phyloP scores from a whole-genome alignment of 2,113 vertebrate species.

The Ptyas mucosa region DNA sequence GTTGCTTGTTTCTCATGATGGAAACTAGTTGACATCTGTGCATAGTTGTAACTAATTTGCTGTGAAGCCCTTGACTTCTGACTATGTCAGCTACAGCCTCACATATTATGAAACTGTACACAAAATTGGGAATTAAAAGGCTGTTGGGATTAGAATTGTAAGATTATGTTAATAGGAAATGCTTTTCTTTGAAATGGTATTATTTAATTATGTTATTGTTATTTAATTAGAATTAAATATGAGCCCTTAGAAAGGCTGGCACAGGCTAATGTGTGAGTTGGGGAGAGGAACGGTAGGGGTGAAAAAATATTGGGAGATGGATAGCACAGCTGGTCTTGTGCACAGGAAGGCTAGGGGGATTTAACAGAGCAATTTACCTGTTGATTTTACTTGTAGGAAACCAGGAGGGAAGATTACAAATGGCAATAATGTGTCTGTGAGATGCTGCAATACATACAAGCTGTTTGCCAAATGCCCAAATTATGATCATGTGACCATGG shows the following conservation, averaged over 20 bases:
- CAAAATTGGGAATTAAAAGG: neutral
- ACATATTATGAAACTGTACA: neutral
- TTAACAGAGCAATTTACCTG: neutral
- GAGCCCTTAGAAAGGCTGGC: no score
- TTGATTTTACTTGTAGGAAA: neutral
- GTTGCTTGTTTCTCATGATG: neutral
- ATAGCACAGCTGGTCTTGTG: neutral
- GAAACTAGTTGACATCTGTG: neutral
- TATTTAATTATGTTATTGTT: no score
- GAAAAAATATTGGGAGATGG: neutral
- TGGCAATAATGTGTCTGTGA: neutral
- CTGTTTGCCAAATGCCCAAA: neutral
- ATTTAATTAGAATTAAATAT: neutral
- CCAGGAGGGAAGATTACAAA: neutral
- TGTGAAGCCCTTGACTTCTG: neutral
- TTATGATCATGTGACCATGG: neutral
- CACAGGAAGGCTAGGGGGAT: neutral
- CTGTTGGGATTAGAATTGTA: neutral
- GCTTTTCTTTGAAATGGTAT: neutral
- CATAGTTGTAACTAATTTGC: neutral
- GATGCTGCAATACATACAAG: neutral
- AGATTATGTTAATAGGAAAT: neutral
- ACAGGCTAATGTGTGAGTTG: no score
- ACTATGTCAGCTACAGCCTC: neutral
- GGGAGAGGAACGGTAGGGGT: neutral